Base-by-base conservation (phyloP, 23 tunicate genomes). In the Ascidia mentula region DNA sequence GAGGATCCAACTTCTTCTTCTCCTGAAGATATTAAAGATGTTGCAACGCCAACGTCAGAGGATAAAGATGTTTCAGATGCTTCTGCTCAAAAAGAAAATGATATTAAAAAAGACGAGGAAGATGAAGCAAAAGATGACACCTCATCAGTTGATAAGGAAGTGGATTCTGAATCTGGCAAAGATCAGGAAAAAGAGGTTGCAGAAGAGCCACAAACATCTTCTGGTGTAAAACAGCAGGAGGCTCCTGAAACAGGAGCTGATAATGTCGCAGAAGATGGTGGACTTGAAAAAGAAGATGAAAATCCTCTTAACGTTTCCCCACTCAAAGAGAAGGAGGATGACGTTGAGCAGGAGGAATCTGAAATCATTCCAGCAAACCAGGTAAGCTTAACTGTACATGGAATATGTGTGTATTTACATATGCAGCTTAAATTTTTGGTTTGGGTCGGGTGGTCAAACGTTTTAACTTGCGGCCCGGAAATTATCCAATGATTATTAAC, bases 101-200 rank as follows among this genome's bases (percentile, higher is more conserved):
- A 32, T 77, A 22, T 5, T 40, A 61, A 37, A 30, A 37, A 38
- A 32, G 26, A 78, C 72, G 82, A 40, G 3, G 45, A 70, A 72
- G 61, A 32, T 39, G 1, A 60, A 26, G 87, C 60, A 38, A 75
- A 8, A 5, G 75, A 18, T 60, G 59, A 83, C 18, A 34, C 38
- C 18, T 4, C 39, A 20, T 6, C 1, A 31, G 75, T 20, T 71
- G 30, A 8, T 8, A 36, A 71, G 18, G 18, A 28, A 30, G 12
- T 8, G 32, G 18, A 69, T 28, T 31, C 33, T 4, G 75, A 71
- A 36, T n/a, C 75, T 71, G 39, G 13, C 4, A 6, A 3, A 71
- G 75, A 71, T 34, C 31, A 75, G 18, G 8, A 36, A 12, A 34
- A 69, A 5, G 77, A 80, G 15, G 78, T 24, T 73, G 31, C 78